Evolutionary conservation across 2,888 invertebrate species (phyloP).

Genomic region (Leptopilina drosophilae): DNA sequence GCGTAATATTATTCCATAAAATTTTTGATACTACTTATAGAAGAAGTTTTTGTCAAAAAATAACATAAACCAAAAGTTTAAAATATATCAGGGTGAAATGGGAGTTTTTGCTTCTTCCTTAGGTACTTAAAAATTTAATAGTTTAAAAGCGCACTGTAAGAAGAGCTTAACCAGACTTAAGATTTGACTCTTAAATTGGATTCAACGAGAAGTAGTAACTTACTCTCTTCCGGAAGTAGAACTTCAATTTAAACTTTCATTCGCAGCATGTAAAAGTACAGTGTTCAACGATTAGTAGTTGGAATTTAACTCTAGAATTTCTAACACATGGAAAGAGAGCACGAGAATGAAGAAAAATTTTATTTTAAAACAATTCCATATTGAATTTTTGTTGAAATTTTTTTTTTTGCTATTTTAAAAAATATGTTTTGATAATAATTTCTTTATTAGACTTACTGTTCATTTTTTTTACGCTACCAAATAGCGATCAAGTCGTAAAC

Average conservation of each 20-base stretch:
- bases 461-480: neutral
- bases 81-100: too few species aligned
- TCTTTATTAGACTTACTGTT: too few species aligned
- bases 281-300: neutral
- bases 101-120: too few species aligned
- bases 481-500: slow-evolving; percentile 19
- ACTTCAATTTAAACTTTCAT: slow-evolving; percentile 8
- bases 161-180: slow-evolving; percentile 7
- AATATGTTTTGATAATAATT: too few species aligned
- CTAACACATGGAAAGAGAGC: neutral
- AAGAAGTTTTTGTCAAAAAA: too few species aligned
- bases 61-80: too few species aligned
- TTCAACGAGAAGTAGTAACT: slow-evolving; percentile 5
- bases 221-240: neutral
- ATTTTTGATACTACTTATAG: too few species aligned
- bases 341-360: neutral
- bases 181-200: slow-evolving; percentile 2
- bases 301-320: neutral
- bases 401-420: neutral
- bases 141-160: neutral
- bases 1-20: too few species aligned
- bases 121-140: neutral
- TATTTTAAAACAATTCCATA: neutral
- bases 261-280: neutral
- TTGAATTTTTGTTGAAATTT: neutral